These are phyloP conservation scores for Dasyprocta punctata DNA, from an alignment of 2,113 vertebrate species.

Conservation along the genomic window DNA sequence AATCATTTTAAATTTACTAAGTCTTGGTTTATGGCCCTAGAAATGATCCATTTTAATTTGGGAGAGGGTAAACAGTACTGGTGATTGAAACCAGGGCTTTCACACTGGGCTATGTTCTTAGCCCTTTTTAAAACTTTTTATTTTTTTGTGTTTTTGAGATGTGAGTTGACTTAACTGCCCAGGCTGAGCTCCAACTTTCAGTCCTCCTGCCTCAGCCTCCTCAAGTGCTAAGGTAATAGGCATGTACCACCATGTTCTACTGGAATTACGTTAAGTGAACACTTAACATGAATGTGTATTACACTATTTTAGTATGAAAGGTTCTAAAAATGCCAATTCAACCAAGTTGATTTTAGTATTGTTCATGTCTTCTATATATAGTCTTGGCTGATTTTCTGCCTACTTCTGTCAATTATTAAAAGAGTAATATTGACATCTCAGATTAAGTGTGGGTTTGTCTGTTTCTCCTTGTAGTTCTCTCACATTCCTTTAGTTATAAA, in stretches of 20 bases:
- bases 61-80: neutral
- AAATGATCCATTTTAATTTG: neutral
- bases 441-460: neutral
- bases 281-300: neutral
- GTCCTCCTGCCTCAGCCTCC: neutral
- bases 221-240: neutral
- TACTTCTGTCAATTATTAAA: neutral
- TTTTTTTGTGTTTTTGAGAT: neutral
- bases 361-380: neutral
- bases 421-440: slow-evolving; percentile 32
- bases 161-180: neutral
- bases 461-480: neutral
- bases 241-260: neutral
- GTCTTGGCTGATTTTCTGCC: neutral
- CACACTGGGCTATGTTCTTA: neutral
- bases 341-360: neutral
- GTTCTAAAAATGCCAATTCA: neutral
- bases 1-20: neutral
- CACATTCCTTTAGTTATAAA: neutral
- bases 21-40: neutral
- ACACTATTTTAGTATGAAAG: neutral
- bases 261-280: neutral
- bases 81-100: neutral
- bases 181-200: neutral
- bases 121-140: neutral